These are phyloP conservation scores for Cryptocheilus praepositus DNA, from an alignment of 2,888 invertebrate genomes.

Conservation along the genomic window DNA sequence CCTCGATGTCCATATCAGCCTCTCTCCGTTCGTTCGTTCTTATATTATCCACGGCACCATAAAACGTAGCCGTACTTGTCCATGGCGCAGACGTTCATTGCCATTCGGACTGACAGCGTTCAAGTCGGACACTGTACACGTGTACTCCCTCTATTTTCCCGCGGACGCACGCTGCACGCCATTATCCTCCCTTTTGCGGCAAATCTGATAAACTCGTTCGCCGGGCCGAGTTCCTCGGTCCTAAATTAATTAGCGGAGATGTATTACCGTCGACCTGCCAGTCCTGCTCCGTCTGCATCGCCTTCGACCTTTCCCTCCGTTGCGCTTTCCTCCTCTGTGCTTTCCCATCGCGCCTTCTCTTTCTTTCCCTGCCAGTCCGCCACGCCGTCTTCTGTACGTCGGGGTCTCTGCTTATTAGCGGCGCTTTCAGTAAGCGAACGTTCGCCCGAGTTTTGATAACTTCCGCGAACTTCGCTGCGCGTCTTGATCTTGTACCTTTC, in stretches of 20 bases:
- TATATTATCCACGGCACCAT: no score
- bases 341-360: not conserved
- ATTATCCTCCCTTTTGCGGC: constrained; percentile 5
- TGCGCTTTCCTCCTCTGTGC: constrained; percentile 2
- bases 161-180: not conserved
- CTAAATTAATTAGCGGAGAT: constrained; percentile 8
- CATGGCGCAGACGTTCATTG: no score
- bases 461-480: constrained; percentile 16
- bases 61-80: no score
- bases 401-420: constrained; percentile 34
- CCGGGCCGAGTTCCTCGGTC: not conserved
- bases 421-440: constrained; percentile 24
- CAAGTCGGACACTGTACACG: no score
- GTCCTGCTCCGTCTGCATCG: not conserved
- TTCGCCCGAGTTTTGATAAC: constrained; percentile 17
- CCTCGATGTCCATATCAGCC: no score
- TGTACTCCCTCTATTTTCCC: no score
- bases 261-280: constrained; percentile 5
- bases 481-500: constrained; percentile 16
- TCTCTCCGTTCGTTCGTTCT: no score
- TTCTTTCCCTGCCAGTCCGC: not conserved
- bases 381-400: constrained; percentile 12
- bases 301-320: not conserved
- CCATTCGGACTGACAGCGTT: no score
- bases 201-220: constrained; percentile 9